Evolutionary conservation across 2,888 invertebrate species (phyloP).

Genomic region (Andrena minutula): DNA sequence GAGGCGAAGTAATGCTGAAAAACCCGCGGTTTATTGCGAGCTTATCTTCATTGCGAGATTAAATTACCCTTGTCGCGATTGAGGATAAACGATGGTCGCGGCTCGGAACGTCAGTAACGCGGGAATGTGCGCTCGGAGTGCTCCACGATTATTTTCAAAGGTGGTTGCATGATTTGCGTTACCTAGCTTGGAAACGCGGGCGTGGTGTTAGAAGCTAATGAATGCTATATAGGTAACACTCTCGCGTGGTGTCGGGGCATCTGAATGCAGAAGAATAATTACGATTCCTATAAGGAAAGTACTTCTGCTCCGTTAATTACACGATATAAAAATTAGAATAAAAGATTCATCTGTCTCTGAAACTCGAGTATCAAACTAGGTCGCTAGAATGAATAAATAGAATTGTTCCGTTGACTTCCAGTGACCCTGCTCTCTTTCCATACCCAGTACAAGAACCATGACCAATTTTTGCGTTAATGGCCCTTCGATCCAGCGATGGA

Average conservation of each 20-base stretch:
- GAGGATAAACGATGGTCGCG: constrained; percentile 10
- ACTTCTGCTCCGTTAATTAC: too few relatives aligned
- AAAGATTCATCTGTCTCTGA: background rate
- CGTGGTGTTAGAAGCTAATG: background rate
- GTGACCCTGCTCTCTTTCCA: background rate
- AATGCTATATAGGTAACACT: too few relatives aligned
- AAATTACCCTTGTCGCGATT: constrained; percentile 31
- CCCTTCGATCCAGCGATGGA: background rate
- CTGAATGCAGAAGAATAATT: too few relatives aligned
- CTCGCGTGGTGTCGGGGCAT: too few relatives aligned
- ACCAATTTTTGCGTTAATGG: background rate
- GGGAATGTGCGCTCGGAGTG: background rate
- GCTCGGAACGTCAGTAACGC: background rate
- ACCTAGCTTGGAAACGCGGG: background rate
- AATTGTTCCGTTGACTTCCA: background rate
- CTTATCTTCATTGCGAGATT: constrained; percentile 35
- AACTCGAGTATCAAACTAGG: background rate
- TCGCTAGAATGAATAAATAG: background rate
- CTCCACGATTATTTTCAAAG: constrained; percentile 6
- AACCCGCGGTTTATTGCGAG: constrained; percentile 2
- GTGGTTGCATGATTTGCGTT: background rate
- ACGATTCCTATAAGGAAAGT: too few relatives aligned
- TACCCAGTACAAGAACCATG: too few relatives aligned
- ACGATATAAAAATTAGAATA: too few relatives aligned
- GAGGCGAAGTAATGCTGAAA: constrained; percentile 1